Evolutionary conservation across 2,888 invertebrate species (phyloP).

Genomic region (Parelbella ahira): DNA sequence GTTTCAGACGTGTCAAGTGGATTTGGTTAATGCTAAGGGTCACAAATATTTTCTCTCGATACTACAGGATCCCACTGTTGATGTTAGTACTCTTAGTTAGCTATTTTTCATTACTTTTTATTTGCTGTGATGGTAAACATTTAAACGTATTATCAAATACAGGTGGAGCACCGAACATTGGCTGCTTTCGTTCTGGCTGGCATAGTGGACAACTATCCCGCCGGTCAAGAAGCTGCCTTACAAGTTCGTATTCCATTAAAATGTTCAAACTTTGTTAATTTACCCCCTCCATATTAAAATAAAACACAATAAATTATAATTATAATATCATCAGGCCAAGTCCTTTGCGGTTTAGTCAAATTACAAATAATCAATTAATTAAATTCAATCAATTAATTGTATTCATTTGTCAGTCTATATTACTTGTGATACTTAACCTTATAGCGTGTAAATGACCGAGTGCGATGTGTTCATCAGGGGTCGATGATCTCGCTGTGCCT

Average conservation of each 20-base stretch:
- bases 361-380: too few species aligned
- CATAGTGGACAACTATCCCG: slow-evolving; percentile 93
- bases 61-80: slow-evolving; percentile 91
- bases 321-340: too few species aligned
- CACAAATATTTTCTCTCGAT: slow-evolving; percentile 97
- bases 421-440: too few species aligned
- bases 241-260: slow-evolving; percentile 55
- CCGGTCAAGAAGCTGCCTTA: slow-evolving; percentile 94
- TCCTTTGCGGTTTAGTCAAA: too few species aligned
- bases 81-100: slow-evolving; percentile 81
- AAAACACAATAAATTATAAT: too few species aligned
- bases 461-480: slow-evolving; percentile 74
- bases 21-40: slow-evolving; percentile 95
- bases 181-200: slow-evolving; percentile 97
- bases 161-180: slow-evolving; percentile 93
- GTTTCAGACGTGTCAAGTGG: slow-evolving; percentile 93
- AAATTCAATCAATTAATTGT: too few species aligned
- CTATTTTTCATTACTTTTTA: too few species aligned
- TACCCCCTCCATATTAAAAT: too few species aligned
- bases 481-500: slow-evolving; percentile 95
- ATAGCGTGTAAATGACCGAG: too few species aligned
- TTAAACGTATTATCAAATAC: slow-evolving; percentile 22
- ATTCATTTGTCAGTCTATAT: too few species aligned
- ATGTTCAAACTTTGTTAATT: too few species aligned
- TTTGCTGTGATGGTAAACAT: too few species aligned